Evolutionary conservation across 1,140 invertebrate species (phyloP).

Genomic region (Dendroctonus valens): DNA sequence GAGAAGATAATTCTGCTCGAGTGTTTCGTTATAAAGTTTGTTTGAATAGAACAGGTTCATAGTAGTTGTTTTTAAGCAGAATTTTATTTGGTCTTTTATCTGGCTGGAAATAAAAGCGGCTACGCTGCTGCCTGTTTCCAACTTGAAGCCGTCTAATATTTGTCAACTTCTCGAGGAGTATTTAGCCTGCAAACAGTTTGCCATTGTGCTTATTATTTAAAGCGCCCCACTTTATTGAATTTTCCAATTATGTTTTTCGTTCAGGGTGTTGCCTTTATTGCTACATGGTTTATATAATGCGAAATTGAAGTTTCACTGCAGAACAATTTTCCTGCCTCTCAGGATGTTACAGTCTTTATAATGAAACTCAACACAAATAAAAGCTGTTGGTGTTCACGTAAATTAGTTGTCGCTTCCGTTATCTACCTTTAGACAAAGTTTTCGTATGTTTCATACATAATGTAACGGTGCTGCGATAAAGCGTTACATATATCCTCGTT

Average conservation of each 20-base stretch:
- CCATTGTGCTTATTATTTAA: no score
- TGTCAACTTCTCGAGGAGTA: slow-evolving; percentile 4
- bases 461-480: slow-evolving; percentile 17
- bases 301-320: no score
- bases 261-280: no score
- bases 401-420: neutral
- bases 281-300: no score
- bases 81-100: slow-evolving; percentile 31
- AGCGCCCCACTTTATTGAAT: no score
- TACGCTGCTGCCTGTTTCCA: slow-evolving; percentile 16
- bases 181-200: no score
- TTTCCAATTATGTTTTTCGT: no score
- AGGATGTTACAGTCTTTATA: no score
- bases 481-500: slow-evolving; percentile 25
- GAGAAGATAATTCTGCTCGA: slow-evolving; percentile 30
- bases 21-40: slow-evolving; percentile 33
- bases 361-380: no score
- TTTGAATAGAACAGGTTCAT: slow-evolving; percentile 30
- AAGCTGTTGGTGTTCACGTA: no score
- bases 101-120: slow-evolving; percentile 11
- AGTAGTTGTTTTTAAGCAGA: slow-evolving; percentile 26
- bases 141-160: slow-evolving; percentile 10
- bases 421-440: slow-evolving; percentile 6
- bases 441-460: slow-evolving; percentile 17
- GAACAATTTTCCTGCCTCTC: no score